phyloP scores from a whole-genome alignment of 2,113 vertebrate species.

The Plecotus auritus region DNA sequence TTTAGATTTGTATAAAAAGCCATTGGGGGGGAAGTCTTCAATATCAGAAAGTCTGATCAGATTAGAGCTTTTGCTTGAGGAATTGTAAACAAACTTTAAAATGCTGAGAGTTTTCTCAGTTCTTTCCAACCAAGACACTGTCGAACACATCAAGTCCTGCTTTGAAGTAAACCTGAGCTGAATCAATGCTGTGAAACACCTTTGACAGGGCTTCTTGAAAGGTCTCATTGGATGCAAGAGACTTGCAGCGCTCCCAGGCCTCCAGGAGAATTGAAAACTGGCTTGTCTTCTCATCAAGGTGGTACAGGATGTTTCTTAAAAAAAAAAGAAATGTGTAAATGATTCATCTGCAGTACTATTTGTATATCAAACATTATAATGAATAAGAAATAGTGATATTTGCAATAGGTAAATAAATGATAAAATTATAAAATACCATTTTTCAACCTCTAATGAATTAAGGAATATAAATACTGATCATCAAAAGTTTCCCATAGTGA shows the following conservation, averaged over 20 bases:
- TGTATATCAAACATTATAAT: neutral
- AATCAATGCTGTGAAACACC: slow-evolving; percentile 87
- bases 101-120: slow-evolving; percentile 77
- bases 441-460: neutral
- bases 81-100: slow-evolving; percentile 79
- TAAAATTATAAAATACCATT: neutral
- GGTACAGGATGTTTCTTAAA: slow-evolving; percentile 93
- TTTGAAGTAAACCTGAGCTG: slow-evolving; percentile 88
- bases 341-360: slow-evolving; percentile 10
- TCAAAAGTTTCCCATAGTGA: neutral
- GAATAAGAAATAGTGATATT: slow-evolving; percentile 3
- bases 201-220: slow-evolving; percentile 81
- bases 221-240: slow-evolving; percentile 82
- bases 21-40: slow-evolving; percentile 56
- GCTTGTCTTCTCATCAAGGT: slow-evolving; percentile 83
- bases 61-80: slow-evolving; percentile 63
- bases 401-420: neutral
- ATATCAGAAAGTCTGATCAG: slow-evolving; percentile 70
- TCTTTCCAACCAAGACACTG: slow-evolving; percentile 79
- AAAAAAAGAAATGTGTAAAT: slow-evolving; percentile 37
- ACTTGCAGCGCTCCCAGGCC: slow-evolving; percentile 79
- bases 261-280: slow-evolving; percentile 89
- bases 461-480: neutral
- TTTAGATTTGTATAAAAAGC: slow-evolving; percentile 68
- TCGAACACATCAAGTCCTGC: slow-evolving; percentile 92